phyloP scores from a whole-genome alignment of 2,888 invertebrate species.

The Tetropium fuscum region DNA sequence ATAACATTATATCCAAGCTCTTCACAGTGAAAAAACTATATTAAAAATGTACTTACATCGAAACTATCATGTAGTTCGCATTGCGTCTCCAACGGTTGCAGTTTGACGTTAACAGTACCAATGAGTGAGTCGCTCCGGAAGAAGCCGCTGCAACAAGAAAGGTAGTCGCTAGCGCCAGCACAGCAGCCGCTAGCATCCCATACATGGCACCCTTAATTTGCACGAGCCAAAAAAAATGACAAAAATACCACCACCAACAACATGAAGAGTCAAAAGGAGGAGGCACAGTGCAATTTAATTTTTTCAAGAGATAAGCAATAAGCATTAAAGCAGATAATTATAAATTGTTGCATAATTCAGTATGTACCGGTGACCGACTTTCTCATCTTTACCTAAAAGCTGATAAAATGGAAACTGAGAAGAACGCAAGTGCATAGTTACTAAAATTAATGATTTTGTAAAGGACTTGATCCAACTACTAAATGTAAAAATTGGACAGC shows the following conservation, averaged over 20 bases:
- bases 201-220: conserved; percentile 55
- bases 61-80: conserved; percentile 93
- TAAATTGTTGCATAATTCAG: neutral
- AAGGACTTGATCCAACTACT: no score
- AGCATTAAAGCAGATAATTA: neutral
- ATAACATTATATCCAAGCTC: no score
- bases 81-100: conserved; percentile 89
- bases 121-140: conserved; percentile 88
- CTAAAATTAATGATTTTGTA: no score
- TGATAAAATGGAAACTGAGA: neutral
- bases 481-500: no score
- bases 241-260: conserved; percentile 31
- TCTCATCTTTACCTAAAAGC: neutral
- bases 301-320: no score
- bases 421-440: no score
- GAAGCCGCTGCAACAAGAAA: conserved; percentile 90
- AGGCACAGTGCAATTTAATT: conserved; percentile 3
- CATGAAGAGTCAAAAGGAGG: conserved; percentile 4
- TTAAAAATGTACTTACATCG: conserved; percentile 91
- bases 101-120: conserved; percentile 85
- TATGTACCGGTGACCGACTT: neutral
- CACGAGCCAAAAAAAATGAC: conserved; percentile 33
- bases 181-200: conserved; percentile 60
- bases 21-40: no score
- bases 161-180: conserved; percentile 62